Percentiles rank a stretch among this genome's conserved stretches.
Evolutionary conservation across 2,888 invertebrate genomes (phyloP).

Genomic region (Ennomos quercinarius): DNA sequence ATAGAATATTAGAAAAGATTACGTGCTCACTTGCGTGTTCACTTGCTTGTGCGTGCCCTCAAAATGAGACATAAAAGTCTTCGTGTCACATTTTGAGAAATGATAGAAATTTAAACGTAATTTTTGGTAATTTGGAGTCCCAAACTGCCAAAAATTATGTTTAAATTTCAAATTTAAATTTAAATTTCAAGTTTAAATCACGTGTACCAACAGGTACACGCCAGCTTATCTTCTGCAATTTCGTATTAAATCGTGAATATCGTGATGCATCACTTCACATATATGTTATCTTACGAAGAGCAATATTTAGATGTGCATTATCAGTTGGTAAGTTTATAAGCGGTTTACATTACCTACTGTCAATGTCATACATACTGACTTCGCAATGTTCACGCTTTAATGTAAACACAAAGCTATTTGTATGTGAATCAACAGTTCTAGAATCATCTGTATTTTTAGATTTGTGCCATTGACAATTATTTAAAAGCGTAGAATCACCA

Average conservation of each 20-base stretch:
- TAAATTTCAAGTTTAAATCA: no score
- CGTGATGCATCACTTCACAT: slow-evolving; percentile 33
- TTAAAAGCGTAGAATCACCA: slow-evolving; percentile 36
- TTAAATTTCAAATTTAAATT: no score
- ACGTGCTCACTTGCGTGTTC: no score
- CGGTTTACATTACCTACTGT: not conserved
- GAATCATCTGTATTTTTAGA: slow-evolving; percentile 65
- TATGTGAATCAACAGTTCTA: slow-evolving; percentile 55
- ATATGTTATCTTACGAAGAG: slow-evolving; percentile 5
- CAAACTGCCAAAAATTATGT: no score
- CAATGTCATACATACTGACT: slow-evolving; percentile 7
- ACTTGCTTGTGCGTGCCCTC: not conserved
- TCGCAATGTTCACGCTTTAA: slow-evolving; percentile 17
- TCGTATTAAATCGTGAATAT: slow-evolving; percentile 2
- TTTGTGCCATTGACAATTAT: slow-evolving; percentile 54
- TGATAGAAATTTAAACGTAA: no score
- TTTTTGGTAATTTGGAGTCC: no score
- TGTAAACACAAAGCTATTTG: slow-evolving; percentile 21
- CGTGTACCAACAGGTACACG: no score
- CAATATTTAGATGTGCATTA: slow-evolving; percentile 20
- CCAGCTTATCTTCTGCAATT: slow-evolving; percentile 1
- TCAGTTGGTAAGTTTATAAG: not conserved
- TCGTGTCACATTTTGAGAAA: no score
- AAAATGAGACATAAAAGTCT: slow-evolving; percentile 9
- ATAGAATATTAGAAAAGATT: no score